Base-by-base conservation (phyloP, 2,888 invertebrate species). In the Tetragonisca angustula region DNA sequence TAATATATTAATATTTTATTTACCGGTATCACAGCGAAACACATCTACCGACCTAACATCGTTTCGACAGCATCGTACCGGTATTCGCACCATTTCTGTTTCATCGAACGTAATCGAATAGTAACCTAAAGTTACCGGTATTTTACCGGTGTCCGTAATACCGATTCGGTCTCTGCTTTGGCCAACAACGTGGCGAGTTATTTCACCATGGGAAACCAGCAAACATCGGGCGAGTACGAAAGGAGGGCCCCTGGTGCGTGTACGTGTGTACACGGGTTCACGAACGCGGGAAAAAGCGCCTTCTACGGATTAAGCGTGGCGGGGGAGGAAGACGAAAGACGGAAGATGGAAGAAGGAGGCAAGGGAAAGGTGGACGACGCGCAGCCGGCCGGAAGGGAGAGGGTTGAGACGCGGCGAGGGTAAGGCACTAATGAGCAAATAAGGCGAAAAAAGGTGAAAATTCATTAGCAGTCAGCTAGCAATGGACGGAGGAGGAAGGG, bases 361-460 rank as follows among this genome's bases (percentile, higher is more conserved):
- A 32, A 64, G 68, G 11, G 81, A 62, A 59, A n/a, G 80, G 68
- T 76, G 79, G 80, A 73, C 72, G 77, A 73, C 70, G 64, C 70
- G 49, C 24, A 65, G 56, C 56, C 43, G 11, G 11, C 43, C 43
- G 43, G 43, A 43, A 36, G 67, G 59, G 64, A 64, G 72, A 32
- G 69, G 65, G 84, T 43, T 69, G 65, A 79, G 79, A 77, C 81
- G 84, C 87, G 89, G 87, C 88, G 88, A 90, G 90, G 89, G 90
- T 88, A 89, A 89, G 90, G 89, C 89, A 91, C 91, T 93, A 93
- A 94, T 92, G 93, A 93, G 93, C 90, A 91, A 92, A 91, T 90
- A 90, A 91, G 91, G 89, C 88, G 91, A 92, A 92, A 92, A 92
- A 92, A 91, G 89, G 90, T 90, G 91, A 92, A 93, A 94, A 93